Percentiles rank a stretch among this genome's conserved stretches.
These are phyloP conservation scores for Daktulosphaira vitifoliae DNA, from an alignment of 1,140 invertebrate species.

Conservation along the genomic window DNA sequence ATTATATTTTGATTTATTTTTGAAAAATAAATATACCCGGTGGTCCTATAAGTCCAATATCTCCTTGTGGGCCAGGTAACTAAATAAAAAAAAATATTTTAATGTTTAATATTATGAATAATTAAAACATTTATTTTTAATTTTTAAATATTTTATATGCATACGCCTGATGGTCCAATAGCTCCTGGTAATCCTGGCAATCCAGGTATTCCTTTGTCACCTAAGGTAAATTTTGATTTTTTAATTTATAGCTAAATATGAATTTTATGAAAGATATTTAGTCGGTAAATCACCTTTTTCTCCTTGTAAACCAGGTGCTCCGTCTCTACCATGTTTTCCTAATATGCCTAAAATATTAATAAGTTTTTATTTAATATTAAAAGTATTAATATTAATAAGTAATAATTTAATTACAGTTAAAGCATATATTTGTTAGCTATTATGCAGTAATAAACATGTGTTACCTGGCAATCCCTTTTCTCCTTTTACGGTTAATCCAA, in stretches of 20 bases:
- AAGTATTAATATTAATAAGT: no score
- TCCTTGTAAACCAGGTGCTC: conserved; percentile 47
- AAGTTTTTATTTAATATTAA: no score
- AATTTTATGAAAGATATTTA: no score
- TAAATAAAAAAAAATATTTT: not conserved
- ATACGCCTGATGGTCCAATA: conserved; percentile 38
- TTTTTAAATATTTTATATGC: conserved; percentile 37
- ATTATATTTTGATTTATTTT: no score
- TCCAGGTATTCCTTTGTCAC: conserved; percentile 46
- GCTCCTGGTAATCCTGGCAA: conserved; percentile 36
- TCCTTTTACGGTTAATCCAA: conserved; percentile 53
- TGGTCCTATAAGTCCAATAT: conserved; percentile 43
- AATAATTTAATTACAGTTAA: no score
- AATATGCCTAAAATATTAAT: conserved; percentile 43
- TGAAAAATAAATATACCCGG: conserved; percentile 41
- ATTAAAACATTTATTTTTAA: no score
- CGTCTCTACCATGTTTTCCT: conserved; percentile 61
- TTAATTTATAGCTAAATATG: no score
- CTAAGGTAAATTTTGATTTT: no score
- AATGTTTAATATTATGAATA: no score
- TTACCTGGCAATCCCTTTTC: conserved; percentile 48
- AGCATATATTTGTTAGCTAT: no score
- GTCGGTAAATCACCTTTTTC: conserved; percentile 39
- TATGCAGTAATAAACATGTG: no score
- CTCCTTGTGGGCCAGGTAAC: conserved; percentile 44